A percentile compares a stretch with the other conserved stretches of the same genome.
Evolutionary conservation across 1,140 invertebrate species (phyloP).

Genomic region (Paracyclopina nana): DNA sequence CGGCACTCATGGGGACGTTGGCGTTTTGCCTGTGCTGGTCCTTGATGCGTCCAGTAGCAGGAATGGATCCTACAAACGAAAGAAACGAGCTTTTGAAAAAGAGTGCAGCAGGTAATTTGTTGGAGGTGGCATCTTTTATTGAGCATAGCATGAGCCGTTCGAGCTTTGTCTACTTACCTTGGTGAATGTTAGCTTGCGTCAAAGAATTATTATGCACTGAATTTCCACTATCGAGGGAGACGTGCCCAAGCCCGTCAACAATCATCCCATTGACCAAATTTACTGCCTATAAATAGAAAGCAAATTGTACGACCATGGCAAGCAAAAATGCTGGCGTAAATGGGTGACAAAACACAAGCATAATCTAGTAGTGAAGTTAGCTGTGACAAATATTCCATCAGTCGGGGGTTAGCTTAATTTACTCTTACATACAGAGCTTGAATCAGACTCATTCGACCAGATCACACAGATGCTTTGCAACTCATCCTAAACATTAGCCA

Average conservation of each 20-base stretch:
- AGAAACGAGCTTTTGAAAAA: background rate
- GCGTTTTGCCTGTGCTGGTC: background rate
- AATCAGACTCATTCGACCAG: too few species aligned
- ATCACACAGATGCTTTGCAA: too few species aligned
- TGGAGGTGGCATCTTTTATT: background rate
- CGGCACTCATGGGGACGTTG: background rate
- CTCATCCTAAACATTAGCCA: too few species aligned
- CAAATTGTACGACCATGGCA: background rate
- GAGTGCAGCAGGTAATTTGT: too few species aligned
- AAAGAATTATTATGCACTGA: background rate
- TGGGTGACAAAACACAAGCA: background rate
- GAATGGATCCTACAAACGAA: constrained; percentile 3
- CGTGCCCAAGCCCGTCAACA: constrained; percentile 50
- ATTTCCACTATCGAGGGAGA: constrained; percentile 36
- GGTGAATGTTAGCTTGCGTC: constrained; percentile 11
- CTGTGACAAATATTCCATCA: too few species aligned
- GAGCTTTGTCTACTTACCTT: constrained; percentile 3
- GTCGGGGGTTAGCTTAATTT: too few species aligned
- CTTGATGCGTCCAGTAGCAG: constrained; percentile 1
- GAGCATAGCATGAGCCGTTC: background rate
- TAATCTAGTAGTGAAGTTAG: too few species aligned
- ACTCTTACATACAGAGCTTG: too few species aligned
- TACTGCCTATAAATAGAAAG: constrained; percentile 31
- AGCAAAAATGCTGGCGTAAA: background rate
- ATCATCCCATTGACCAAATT: constrained; percentile 60